phyloP scores from a whole-genome alignment of 2,113 vertebrate species.

The Mesembrinibis cayennensis region DNA sequence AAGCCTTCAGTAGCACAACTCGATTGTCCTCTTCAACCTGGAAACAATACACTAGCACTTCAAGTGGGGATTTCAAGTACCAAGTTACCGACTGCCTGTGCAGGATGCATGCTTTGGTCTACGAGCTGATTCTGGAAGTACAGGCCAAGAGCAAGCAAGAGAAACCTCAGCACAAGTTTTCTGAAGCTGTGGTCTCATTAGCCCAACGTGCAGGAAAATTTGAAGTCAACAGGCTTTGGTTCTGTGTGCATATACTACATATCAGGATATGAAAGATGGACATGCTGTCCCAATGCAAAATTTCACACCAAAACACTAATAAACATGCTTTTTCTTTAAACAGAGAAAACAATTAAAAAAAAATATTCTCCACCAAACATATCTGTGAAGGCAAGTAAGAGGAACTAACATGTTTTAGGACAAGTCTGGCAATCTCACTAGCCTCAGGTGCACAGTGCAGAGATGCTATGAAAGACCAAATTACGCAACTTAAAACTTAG shows the following conservation, averaged over 20 bases:
- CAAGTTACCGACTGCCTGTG: rapidly evolving
- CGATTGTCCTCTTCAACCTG: background rate
- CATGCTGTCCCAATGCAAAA: background rate
- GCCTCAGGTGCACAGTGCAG: background rate
- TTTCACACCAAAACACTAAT: background rate
- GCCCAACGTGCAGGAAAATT: background rate
- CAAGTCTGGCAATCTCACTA: background rate
- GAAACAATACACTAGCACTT: background rate
- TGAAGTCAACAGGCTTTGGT: background rate
- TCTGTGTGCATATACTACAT: background rate
- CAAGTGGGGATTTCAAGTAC: background rate
- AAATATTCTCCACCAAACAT: background rate
- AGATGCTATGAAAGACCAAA: background rate
- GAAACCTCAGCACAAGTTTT: background rate
- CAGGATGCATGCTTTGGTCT: background rate
- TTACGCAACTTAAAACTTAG: background rate
- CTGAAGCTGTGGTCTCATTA: conserved; percentile 11
- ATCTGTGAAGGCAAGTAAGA: background rate
- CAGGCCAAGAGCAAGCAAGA: background rate
- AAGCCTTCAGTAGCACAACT: background rate
- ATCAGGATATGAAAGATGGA: background rate
- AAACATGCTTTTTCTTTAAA: background rate
- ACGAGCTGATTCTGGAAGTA: background rate
- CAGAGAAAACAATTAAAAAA: background rate
- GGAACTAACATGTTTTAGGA: background rate